Evolutionary conservation across 2,113 vertebrate genomes (phyloP).

Genomic region (Lasiurus cinereus): DNA sequence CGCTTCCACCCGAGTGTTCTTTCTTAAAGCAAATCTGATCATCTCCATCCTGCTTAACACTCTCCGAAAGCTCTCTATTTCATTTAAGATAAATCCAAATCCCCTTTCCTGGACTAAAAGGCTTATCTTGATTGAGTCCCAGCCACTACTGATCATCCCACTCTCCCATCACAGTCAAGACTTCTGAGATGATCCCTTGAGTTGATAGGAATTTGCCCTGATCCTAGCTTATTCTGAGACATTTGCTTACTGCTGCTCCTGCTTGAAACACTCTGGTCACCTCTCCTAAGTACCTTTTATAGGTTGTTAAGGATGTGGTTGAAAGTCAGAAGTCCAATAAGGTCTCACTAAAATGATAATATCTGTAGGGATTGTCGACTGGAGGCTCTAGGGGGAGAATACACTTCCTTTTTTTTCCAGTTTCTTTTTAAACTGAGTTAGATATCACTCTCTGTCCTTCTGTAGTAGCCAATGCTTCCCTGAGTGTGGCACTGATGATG

Average conservation of each 20-base stretch:
- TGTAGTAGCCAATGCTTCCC: not conserved
- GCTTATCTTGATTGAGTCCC: not conserved
- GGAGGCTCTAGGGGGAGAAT: not conserved
- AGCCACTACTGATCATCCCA: not conserved
- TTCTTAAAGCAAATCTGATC: conserved; percentile 30
- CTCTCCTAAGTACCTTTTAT: not conserved
- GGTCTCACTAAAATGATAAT: not conserved
- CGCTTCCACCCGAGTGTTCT: not conserved
- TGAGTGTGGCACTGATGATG: not conserved
- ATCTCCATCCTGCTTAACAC: not conserved
- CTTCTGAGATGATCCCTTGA: not conserved
- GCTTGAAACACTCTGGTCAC: not conserved
- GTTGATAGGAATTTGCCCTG: not conserved
- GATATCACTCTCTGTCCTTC: not conserved
- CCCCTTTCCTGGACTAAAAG: not conserved
- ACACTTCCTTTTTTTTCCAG: not conserved
- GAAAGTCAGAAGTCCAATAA: not conserved
- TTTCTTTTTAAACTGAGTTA: not conserved
- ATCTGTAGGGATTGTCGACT: not conserved
- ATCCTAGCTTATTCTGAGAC: not conserved
- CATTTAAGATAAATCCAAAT: not conserved
- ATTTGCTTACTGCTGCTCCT: not conserved
- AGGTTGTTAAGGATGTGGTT: not conserved
- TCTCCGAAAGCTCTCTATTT: not conserved
- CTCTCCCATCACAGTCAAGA: not conserved